A percentile compares a stretch with the other conserved stretches of the same genome.
These are phyloP conservation scores for Druceiella hillmani DNA, from an alignment of 2,888 invertebrate genomes.

Conservation along the genomic window DNA sequence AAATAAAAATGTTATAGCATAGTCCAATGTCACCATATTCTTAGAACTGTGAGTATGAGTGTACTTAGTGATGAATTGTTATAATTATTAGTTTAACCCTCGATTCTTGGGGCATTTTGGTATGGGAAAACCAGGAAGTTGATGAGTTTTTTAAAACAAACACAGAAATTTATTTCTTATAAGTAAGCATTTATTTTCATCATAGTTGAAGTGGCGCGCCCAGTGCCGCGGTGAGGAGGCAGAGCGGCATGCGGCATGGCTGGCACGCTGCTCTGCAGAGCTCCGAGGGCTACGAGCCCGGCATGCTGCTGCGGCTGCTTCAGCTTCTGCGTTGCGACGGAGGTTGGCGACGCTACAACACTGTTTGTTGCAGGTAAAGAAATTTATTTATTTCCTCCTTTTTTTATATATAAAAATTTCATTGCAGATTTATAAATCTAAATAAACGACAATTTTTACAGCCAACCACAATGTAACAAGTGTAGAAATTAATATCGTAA, in stretches of 20 bases:
- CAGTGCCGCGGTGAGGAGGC: slow-evolving; percentile 82
- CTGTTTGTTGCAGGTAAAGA: slow-evolving; percentile 67
- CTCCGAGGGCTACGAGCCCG: slow-evolving; percentile 73
- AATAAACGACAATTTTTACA: not conserved
- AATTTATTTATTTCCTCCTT: not conserved
- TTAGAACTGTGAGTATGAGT: no score
- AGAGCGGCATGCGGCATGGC: slow-evolving; percentile 71
- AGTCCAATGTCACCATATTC: no score
- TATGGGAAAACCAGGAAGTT: no score
- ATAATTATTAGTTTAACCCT: no score
- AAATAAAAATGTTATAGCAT: no score
- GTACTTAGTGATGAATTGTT: no score
- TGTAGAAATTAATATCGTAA: no score
- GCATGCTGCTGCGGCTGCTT: slow-evolving; percentile 74
- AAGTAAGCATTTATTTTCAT: slow-evolving; percentile 4
- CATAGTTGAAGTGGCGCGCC: slow-evolving; percentile 66
- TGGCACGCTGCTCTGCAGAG: slow-evolving; percentile 73
- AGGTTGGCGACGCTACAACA: slow-evolving; percentile 78
- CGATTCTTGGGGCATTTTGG: no score
- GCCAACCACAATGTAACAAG: no score
- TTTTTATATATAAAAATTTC: no score
- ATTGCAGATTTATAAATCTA: no score
- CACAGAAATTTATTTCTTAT: slow-evolving; percentile 3
- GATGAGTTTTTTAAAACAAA: no score
- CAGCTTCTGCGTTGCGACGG: slow-evolving; percentile 76